Evolutionary conservation across 2,888 invertebrate genomes (phyloP), one percentile per base, ranked within the genome.

Genomic region (Pollenia labialis): DNA sequence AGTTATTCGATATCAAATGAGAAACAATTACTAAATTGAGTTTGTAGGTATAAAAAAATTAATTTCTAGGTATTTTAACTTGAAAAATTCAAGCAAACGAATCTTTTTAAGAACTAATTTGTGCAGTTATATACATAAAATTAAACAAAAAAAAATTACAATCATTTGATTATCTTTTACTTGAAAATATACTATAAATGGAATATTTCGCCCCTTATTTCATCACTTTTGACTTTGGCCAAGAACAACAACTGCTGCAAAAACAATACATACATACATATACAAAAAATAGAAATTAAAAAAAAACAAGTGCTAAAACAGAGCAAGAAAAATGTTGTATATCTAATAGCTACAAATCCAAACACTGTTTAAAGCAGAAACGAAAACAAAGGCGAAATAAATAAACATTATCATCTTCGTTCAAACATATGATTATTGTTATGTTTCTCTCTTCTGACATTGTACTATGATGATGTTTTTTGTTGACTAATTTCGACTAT

Each of bases 351-450:
- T 23, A 74, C 62, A 60, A 76, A 75, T 44, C 56, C 44, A 18
- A 76, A 48, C 23, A 7, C 8, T 48, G 11, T 56, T 44, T 32
- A 18, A 75, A 62, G n/a, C 32, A 80, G 11, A 75, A 69, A 46
- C 50, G 18, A 58, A 58, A 84, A 74, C 62, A 75, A 83, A 71
- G 23, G 16, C 40, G 52, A 52, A 16, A 42, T 10, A 71, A 60
- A 71, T 72, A 56, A 64, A 80, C 62, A 85, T 48, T 48, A 46
- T 50, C 80, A 56, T 62, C 66, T 23, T 76, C 68, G 16, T 56
- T 52, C 16, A 89, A 91, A 91, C 91, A 91, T 90, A 91, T 91
- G 91, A 91, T 91, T 91, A 89, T 91, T 90, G 90, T 91, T 87
- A 81, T 83, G 76, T 77, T 84, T 79, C 56, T 79, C 23, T 50